Evolutionary conservation across 1,140 invertebrate genomes (phyloP).

Genomic region (Ridgeia piscesae): DNA sequence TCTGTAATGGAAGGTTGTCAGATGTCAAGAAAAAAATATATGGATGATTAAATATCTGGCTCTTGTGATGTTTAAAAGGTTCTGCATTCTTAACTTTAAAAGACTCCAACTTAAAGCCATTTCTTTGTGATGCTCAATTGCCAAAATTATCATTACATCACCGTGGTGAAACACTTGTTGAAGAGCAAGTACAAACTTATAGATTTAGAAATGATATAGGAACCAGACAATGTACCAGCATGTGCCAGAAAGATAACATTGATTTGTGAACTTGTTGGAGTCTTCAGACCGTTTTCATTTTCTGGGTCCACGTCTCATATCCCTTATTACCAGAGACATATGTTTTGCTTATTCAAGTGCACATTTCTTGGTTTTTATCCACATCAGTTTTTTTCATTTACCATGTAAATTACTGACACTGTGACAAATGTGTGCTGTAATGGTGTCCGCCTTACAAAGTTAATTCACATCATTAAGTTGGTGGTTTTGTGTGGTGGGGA

Average conservation of each 20-base stretch:
- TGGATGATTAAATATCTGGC: background rate
- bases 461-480: background rate
- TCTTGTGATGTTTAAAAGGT: background rate
- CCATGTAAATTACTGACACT: background rate
- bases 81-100: background rate
- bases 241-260: background rate
- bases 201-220: background rate
- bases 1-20: background rate
- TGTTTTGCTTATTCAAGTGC: background rate
- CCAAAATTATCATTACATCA: background rate
- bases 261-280: background rate
- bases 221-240: background rate
- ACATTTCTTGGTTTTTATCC: background rate
- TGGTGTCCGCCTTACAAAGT: background rate
- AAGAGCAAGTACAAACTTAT: background rate
- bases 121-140: background rate
- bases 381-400: background rate
- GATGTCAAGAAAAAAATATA: background rate
- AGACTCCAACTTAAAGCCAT: background rate
- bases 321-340: background rate
- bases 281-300: background rate
- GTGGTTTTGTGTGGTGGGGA: background rate
- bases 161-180: background rate
- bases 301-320: background rate
- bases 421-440: background rate